Base-by-base conservation (phyloP, 2,888 invertebrate genomes). In the Sinhomidia bicolor region DNA sequence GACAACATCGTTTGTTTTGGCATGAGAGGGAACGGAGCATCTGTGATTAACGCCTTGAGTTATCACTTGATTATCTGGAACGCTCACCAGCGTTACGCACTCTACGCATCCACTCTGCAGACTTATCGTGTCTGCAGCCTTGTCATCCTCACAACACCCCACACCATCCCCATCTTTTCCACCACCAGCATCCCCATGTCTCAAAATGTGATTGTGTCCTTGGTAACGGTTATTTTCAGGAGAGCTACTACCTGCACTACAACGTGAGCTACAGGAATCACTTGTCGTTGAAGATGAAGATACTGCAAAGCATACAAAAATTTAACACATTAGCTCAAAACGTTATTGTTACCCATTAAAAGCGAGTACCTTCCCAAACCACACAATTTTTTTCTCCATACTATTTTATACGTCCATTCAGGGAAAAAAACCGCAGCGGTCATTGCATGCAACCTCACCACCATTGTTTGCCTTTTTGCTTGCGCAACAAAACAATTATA, bases 51-150 rank as follows among this genome's bases (percentile, higher is more conserved):
- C 85, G 26, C 92, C 92, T 88, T 92, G 92, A 6, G 90, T 88
- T 51, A 92, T 91, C 6, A 92, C 91, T 81, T 91, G 91, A 65
- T 92, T 91, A 47, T 92, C 92, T 23, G 92, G 92, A 2, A 92
- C 92, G 17, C 91, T 91, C 0, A 92, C 92, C 6, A 92, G 57
- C 1, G 92, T 92, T 3, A 92, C 92, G 83, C 92, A 92, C n/a
- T 92, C 92, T 17, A 92, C 89, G 81, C 92, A 92, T 12, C 85
- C 89, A 51, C 87, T 82, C 41, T 62, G 36, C 4, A 83, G 23
- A 41, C 86, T 88, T 10, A 81, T 85, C 26, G 90, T 85, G 36
- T 88, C 87, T 7, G 62, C 83, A 29, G 54, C 87, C 9, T 71
- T 79, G 44, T 84, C 79, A 26, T 85, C 81, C 1, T 79, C 81